Base-by-base conservation (phyloP, 2,888 invertebrate genomes). In the Actias luna region DNA sequence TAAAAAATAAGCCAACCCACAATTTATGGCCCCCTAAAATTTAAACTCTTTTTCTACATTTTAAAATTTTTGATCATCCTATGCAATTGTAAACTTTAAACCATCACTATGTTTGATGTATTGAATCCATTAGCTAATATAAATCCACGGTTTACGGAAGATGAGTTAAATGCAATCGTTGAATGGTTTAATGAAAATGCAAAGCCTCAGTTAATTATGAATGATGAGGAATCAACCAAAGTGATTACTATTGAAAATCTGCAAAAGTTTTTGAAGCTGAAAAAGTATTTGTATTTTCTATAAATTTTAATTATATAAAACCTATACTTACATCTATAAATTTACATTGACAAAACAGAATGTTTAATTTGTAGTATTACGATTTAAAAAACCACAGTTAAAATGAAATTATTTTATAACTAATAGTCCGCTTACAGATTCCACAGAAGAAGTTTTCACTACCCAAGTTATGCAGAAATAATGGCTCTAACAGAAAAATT, bases 381-480 rank as follows among this genome's bases (percentile, higher is more conserved):
- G 33, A 33, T 33, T 33, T 33, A 33, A 33, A 33, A 33, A 33
- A 12, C 33, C 12, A 7, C 33, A 33, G 3, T 33, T 5, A 10
- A 33, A 33, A 33, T 5, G 7, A 33, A 16, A 16, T 18, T 42
- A 18, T 42, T 18, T 18, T 39, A 42, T 42, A 12, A 25, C 0
- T 25, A 22, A 50, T 22, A 0, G 2, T 50, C 3, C 12, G 22
- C 16, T 22, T 69, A 39, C 68, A 92, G 92, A 71, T 87, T 79
- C 69, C 91, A 90, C 73, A 83, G 82, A 77, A 79, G 92, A 78
- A 75, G 71, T 72, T 91, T 86, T 70, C 72, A 79, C 33, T 89
- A 88, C 63, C 92, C 92, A 27, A 79, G 68, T 35, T 91, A 89
- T 74, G 80, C 70, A 18, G 87, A 89, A 75, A 79, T 92, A 59